phyloP scores from a whole-genome alignment of 2,113 vertebrate genomes.

The Lepus europaeus region DNA sequence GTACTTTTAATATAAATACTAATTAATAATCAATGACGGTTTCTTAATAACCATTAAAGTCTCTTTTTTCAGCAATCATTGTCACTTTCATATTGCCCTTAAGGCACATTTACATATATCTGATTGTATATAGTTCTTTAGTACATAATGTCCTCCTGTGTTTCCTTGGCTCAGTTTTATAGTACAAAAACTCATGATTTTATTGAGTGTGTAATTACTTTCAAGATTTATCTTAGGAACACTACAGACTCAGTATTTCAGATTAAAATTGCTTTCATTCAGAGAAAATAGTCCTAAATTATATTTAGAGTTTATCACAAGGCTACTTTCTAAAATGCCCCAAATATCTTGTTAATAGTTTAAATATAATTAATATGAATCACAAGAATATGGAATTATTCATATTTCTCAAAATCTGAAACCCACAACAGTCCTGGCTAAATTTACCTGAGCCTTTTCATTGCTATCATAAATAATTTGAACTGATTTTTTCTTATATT shows the following conservation, averaged over 20 bases:
- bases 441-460: neutral
- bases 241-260: neutral
- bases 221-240: constrained; percentile 5
- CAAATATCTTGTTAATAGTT: constrained; percentile 22
- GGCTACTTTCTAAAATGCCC: neutral
- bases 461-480: neutral
- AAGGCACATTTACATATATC: constrained; percentile 68
- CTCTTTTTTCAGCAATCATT: constrained; percentile 54
- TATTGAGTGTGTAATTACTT: constrained; percentile 56
- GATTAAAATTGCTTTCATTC: constrained; percentile 51
- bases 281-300: constrained; percentile 41
- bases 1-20: constrained; percentile 53
- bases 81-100: constrained; percentile 58
- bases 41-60: constrained; percentile 46
- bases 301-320: neutral
- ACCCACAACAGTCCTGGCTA: neutral
- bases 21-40: constrained; percentile 28
- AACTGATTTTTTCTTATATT: neutral
- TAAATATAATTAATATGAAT: constrained; percentile 1
- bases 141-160: constrained; percentile 47
- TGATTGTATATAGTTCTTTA: constrained; percentile 64
- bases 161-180: constrained; percentile 56
- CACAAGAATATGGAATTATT: neutral
- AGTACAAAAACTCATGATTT: constrained; percentile 37
- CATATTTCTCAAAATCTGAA: neutral